Percentiles rank a stretch among this genome's conserved stretches.
phyloP scores from a whole-genome alignment of 2,888 invertebrate genomes.

The Cryptus armator region DNA sequence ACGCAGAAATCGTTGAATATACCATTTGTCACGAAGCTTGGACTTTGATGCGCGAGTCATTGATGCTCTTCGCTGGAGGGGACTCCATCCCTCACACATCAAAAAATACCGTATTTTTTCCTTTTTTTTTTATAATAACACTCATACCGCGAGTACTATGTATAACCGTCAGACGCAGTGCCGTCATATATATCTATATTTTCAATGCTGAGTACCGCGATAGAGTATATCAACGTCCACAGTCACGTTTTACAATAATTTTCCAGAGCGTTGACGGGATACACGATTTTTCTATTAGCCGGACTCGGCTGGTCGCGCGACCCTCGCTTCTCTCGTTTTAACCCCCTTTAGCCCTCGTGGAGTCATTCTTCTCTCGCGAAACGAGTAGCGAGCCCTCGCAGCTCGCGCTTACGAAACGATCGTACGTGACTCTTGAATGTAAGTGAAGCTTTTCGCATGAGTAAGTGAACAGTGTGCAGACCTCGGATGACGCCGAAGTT shows the following conservation, averaged over 20 bases:
- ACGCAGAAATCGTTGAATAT: neutral
- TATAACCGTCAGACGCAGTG: neutral
- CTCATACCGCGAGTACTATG: neutral
- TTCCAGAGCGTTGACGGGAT: slow-evolving; percentile 76
- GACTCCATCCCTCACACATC: neutral
- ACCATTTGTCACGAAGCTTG: slow-evolving; percentile 11
- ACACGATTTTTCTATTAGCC: slow-evolving; percentile 84
- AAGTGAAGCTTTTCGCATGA: slow-evolving; percentile 12
- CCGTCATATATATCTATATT: slow-evolving; percentile 19
- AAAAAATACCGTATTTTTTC: slow-evolving; percentile 3
- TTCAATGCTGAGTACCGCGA: neutral
- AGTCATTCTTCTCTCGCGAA: slow-evolving; percentile 50
- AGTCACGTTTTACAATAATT: slow-evolving; percentile 81
- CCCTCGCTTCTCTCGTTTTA: slow-evolving; percentile 44
- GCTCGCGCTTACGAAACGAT: slow-evolving; percentile 54
- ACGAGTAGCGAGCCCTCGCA: slow-evolving; percentile 4
- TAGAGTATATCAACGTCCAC: slow-evolving; percentile 44
- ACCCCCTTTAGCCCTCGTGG: slow-evolving; percentile 67
- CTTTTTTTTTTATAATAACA: neutral
- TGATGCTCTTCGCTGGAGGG: neutral
- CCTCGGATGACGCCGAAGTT: neutral
- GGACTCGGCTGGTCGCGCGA: slow-evolving; percentile 64
- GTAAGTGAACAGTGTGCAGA: slow-evolving; percentile 9
- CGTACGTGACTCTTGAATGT: slow-evolving; percentile 57
- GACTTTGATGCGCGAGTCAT: slow-evolving; percentile 11